A percentile compares a stretch with the other conserved stretches of the same genome.
phyloP scores from a whole-genome alignment of 2,888 invertebrate genomes.

The Euplexia lucipara region DNA sequence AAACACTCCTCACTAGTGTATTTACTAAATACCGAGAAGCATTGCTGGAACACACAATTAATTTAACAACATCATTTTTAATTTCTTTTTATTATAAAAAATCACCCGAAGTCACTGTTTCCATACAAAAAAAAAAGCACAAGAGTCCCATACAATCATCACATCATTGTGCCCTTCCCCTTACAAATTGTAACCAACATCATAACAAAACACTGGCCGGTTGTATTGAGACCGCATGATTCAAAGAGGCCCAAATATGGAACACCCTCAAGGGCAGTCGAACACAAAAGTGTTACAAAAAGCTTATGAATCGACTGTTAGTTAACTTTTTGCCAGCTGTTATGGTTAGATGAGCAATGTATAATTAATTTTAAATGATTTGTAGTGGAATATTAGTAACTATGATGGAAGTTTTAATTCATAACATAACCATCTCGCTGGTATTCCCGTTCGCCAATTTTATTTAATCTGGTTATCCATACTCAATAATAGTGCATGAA shows the following conservation, averaged over 20 bases:
- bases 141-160: slow-evolving; percentile 5
- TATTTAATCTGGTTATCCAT: no score
- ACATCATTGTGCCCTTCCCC: slow-evolving; percentile 31
- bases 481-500: no score
- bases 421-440: no score
- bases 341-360: slow-evolving; percentile 51
- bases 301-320: slow-evolving; percentile 54
- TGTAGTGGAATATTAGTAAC: slow-evolving; percentile 28
- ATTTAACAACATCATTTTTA: no score
- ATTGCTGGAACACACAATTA: no score
- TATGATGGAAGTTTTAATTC: no score
- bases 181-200: slow-evolving; percentile 31
- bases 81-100: no score
- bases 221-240: slow-evolving; percentile 55
- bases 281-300: slow-evolving; percentile 49
- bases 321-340: slow-evolving; percentile 60
- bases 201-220: slow-evolving; percentile 38
- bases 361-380: slow-evolving; percentile 55
- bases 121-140: neutral
- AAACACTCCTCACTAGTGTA: no score
- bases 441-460: no score
- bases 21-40: no score
- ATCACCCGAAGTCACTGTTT: slow-evolving; percentile 14
- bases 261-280: slow-evolving; percentile 62
- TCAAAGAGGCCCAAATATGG: slow-evolving; percentile 64